Evolutionary conservation across 2,888 invertebrate genomes (phyloP), one percentile per base, ranked within the genome.

Genomic region (Drosophila conformis): DNA sequence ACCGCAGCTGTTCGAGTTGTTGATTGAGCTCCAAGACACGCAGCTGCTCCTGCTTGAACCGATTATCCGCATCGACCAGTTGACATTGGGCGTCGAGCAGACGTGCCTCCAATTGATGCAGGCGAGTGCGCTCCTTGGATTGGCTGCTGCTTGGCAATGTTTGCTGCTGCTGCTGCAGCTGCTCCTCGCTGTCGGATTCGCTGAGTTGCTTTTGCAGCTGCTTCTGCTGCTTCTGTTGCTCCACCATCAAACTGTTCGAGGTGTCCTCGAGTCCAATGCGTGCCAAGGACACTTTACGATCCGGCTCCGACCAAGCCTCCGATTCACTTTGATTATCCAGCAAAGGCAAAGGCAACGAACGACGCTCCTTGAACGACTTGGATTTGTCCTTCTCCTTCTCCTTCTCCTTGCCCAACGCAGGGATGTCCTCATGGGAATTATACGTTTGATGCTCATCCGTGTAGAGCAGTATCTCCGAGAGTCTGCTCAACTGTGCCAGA

Each of bases 291-390:
- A 97, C 97, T 70, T 95, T 95, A 53, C 97, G 94, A 90, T 97
- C 97, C 0, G 97, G 97, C 90, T 97, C 97, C 0, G 97, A 97
- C 96, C 97, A 97, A 38, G 96, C 95, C 91, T 98, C 97, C 0
- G 97, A 97, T 90, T 97, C 97, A 2, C 95, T 93, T 57, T 93
- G 91, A 71, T 91, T 91, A 65, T 90, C 91, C 21, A 84, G 58
- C 29, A 33, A 33, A 33, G 81, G 79, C 21, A 88, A 54, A 2
- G 92, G 92, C 58, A 93, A 59, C 10, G 92, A 92, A 13, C 92
- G 92, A 2, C 93, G 90, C 51, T 93, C 93, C 40, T 92, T 92
- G 25, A 46, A 25, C 0, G 78, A 73, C 58, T 91, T 92, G 0
- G 91, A 75, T 0, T 56, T 56, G n/a, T 86, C 88, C 65, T 90